phyloP scores from a whole-genome alignment of 2,113 vertebrate species.

The Antechinus flavipes region DNA sequence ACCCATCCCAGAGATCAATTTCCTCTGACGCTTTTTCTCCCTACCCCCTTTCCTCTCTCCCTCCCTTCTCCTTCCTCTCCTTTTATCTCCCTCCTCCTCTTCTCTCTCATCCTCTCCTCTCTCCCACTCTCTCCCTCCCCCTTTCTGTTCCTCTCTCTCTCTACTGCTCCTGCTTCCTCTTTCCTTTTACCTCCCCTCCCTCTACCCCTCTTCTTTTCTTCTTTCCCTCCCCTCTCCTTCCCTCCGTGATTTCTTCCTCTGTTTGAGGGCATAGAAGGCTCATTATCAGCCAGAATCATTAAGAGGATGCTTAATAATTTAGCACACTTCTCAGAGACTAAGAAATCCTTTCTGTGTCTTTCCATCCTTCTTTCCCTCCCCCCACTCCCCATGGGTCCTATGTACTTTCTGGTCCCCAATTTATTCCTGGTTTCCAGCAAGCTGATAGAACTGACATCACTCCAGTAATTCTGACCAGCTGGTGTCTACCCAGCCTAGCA shows the following conservation, averaged over 20 bases:
- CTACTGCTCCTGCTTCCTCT: no score
- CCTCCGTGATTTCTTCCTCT: background rate
- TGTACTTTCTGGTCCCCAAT: background rate
- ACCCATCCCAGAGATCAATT: background rate
- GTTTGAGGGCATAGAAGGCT: background rate
- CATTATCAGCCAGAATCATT: background rate
- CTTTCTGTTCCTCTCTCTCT: background rate
- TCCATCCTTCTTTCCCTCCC: background rate
- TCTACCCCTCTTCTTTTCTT: background rate
- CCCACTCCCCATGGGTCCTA: background rate
- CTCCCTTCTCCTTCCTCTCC: no score
- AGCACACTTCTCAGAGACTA: background rate
- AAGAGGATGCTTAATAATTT: slow-evolving; percentile 36
- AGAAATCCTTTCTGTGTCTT: background rate
- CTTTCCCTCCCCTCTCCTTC: background rate
- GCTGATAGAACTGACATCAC: background rate
- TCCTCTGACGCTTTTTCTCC: background rate
- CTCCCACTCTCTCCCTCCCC: background rate
- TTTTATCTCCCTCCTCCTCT: background rate
- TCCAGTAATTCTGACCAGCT: background rate
- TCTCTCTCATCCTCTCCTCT: background rate
- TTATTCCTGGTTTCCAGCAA: background rate
- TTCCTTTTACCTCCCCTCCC: no score
- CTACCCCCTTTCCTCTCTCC: background rate
- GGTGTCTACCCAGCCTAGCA: background rate